Percentiles rank a stretch among this genome's conserved stretches.
Conservation (phyloP, 2,113 vertebrate species). For the Polypterus bichir region DNA sequence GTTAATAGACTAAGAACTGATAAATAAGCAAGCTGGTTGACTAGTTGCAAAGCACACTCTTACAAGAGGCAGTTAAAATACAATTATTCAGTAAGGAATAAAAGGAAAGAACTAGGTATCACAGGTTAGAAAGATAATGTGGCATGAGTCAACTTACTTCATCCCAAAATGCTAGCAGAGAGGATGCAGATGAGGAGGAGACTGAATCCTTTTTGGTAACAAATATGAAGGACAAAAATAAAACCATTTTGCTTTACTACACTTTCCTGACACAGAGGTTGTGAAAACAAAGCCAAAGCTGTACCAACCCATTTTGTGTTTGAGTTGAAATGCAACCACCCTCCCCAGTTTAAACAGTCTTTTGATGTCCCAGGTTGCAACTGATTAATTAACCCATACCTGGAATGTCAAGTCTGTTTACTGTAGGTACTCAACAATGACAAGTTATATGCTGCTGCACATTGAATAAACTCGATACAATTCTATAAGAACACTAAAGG, state of each 20-base stretch:
- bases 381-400: too few species aligned
- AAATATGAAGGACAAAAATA: slow-evolving; percentile 42
- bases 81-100: slow-evolving; percentile 18
- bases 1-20: too few species aligned
- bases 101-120: slow-evolving; percentile 18
- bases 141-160: slow-evolving; percentile 48
- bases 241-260: slow-evolving; percentile 21
- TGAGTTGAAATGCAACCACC: too few species aligned
- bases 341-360: too few species aligned
- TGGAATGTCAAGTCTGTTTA: too few species aligned
- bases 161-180: slow-evolving; percentile 63
- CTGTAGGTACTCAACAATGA: too few species aligned
- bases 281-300: not conserved
- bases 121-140: slow-evolving; percentile 24
- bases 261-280: not conserved
- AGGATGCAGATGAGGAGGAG: slow-evolving; percentile 54
- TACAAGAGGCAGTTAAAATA: slow-evolving; percentile 8
- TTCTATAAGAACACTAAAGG: too few species aligned
- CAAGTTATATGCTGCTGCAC: too few species aligned
- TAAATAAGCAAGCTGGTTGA: slow-evolving; percentile 22
- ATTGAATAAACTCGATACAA: too few species aligned
- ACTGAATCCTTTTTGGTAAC: slow-evolving; percentile 52
- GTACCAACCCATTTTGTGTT: not conserved
- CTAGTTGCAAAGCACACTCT: slow-evolving; percentile 5
- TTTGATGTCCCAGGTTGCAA: too few species aligned